A percentile compares a stretch with the other conserved stretches of the same genome.
Evolutionary conservation across 1,140 invertebrate genomes (phyloP).

Genomic region (Atta cephalotes): DNA sequence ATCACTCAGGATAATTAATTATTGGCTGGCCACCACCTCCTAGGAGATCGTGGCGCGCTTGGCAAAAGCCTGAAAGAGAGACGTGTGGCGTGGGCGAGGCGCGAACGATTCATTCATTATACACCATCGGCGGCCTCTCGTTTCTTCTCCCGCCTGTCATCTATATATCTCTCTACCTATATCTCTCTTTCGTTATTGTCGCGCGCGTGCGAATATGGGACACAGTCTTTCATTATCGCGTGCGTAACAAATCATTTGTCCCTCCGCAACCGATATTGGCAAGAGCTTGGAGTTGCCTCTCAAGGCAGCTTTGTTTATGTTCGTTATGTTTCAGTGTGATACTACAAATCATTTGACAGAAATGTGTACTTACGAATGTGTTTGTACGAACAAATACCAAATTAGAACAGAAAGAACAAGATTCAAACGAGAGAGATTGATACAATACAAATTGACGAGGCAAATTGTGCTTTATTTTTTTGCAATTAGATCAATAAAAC

Average conservation of each 20-base stretch:
- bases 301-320: not conserved
- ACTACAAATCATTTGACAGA: not conserved
- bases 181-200: constrained; percentile 70
- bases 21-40: constrained; percentile 70
- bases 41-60: constrained; percentile 68
- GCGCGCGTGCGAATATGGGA: constrained; percentile 44
- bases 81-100: constrained; percentile 74
- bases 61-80: constrained; percentile 55
- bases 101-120: constrained; percentile 77
- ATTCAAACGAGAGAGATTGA: not conserved
- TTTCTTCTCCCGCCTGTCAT: constrained; percentile 55
- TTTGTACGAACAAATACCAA: constrained; percentile 7
- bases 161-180: constrained; percentile 16
- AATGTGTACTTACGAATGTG: constrained; percentile 2
- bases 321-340: not conserved
- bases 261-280: constrained; percentile 5
- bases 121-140: constrained; percentile 59
- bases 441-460: not conserved
- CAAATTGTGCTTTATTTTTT: constrained; percentile 18
- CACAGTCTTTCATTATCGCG: constrained; percentile 66
- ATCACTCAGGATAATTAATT: constrained; percentile 77
- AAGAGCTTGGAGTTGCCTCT: not conserved
- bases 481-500: constrained; percentile 14
- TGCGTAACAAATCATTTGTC: constrained; percentile 55
- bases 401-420: not conserved